A percentile compares a stretch with the other conserved stretches of the same genome.
phyloP scores from a whole-genome alignment of 2,113 vertebrate species.

The Eira barbara region DNA sequence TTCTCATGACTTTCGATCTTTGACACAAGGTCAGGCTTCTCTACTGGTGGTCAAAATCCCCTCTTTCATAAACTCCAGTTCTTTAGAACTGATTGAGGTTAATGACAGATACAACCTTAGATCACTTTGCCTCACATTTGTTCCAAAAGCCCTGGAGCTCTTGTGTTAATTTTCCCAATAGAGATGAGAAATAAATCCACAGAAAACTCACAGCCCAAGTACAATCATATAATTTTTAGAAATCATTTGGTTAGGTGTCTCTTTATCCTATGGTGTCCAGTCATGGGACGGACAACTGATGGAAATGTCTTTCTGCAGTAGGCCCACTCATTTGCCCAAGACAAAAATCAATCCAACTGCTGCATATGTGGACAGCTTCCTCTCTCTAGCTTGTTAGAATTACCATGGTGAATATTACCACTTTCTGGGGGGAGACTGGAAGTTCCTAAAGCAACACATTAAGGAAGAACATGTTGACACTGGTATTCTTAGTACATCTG shows the following conservation, averaged over 20 bases:
- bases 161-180: neutral
- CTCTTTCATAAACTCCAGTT: neutral
- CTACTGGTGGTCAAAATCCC: neutral
- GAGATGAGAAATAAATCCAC: neutral
- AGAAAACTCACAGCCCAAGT: neutral
- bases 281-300: neutral
- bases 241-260: neutral
- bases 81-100: neutral
- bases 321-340: neutral
- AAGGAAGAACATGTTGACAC: neutral
- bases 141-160: neutral
- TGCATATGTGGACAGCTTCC: neutral
- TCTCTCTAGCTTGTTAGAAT: neutral
- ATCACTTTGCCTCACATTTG: neutral
- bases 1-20: neutral
- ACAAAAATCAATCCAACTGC: neutral
- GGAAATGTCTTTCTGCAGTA: neutral
- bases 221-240: neutral
- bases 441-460: neutral
- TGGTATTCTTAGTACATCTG: neutral
- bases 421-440: neutral
- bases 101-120: neutral
- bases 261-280: neutral
- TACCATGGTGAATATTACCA: neutral
- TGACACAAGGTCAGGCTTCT: neutral